Conservation (phyloP, 2,113 vertebrate species). For the Cephalopholis sonnerati region DNA sequence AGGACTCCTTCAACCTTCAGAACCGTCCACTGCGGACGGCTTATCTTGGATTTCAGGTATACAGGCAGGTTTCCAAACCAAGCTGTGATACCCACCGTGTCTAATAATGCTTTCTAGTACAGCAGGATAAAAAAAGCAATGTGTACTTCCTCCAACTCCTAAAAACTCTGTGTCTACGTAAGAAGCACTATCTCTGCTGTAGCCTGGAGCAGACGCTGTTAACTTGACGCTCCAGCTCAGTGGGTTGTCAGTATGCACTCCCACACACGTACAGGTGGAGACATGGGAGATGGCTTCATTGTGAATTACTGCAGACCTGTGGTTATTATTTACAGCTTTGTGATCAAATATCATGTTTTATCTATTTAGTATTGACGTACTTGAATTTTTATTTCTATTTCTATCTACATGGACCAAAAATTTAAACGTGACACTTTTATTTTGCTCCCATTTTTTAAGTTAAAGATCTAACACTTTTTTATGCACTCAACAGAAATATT, state of each 20-base stretch:
- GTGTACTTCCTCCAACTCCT: slow-evolving; percentile 45
- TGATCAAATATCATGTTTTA: neutral
- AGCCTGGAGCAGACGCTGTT: slow-evolving; percentile 32
- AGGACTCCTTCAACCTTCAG: slow-evolving; percentile 31
- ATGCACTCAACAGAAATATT: too few species aligned
- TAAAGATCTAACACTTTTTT: too few species aligned
- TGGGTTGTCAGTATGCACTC: slow-evolving; percentile 11
- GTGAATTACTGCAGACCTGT: slow-evolving; percentile 11
- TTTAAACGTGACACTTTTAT: too few species aligned
- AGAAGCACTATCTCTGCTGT: slow-evolving; percentile 4
- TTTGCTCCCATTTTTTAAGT: too few species aligned
- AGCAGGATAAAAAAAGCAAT: slow-evolving; percentile 49
- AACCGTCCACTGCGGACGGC: slow-evolving; percentile 21
- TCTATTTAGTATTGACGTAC: neutral
- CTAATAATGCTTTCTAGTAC: slow-evolving; percentile 50
- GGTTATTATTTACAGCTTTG: slow-evolving; percentile 27
- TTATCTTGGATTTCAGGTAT: slow-evolving; percentile 35
- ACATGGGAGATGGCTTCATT: slow-evolving; percentile 29
- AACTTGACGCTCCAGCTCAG: slow-evolving; percentile 12
- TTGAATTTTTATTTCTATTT: neutral
- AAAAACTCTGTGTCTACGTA: slow-evolving; percentile 27
- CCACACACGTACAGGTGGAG: slow-evolving; percentile 15
- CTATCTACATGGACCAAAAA: neutral
- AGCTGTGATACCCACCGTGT: slow-evolving; percentile 59
- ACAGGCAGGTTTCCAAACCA: slow-evolving; percentile 49